These are phyloP conservation scores for Cosmopolites sordidus DNA, from an alignment of 2,888 invertebrate species.

Conservation along the genomic window DNA sequence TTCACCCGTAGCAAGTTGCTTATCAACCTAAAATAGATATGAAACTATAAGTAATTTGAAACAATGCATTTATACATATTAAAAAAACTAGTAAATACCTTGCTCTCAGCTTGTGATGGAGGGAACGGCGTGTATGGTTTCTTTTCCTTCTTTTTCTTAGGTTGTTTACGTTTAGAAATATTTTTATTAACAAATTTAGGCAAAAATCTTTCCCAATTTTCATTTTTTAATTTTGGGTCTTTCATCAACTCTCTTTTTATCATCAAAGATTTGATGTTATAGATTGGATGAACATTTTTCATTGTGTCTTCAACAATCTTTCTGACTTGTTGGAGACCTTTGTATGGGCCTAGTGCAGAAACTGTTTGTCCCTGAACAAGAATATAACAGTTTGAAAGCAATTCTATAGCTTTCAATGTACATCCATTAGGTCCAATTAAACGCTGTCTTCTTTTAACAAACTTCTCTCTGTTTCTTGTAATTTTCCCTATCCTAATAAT, in stretches of 20 bases:
- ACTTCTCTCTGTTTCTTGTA: conserved; percentile 87
- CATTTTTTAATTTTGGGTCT: conserved; percentile 85
- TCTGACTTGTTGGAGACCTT: conserved; percentile 80
- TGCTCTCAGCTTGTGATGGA: conserved; percentile 87
- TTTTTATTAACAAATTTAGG: conserved; percentile 89
- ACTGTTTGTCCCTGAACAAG: conserved; percentile 97
- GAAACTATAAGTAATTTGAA: not conserved
- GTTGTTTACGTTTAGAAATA: conserved; percentile 81
- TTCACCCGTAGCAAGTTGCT: conserved; percentile 90
- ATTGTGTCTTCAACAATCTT: conserved; percentile 94
- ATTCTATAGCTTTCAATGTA: conserved; percentile 93
- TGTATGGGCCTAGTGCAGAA: conserved; percentile 91
- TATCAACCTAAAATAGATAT: conserved; percentile 60
- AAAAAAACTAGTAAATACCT: conserved; percentile 49
- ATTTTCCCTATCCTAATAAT: conserved; percentile 93
- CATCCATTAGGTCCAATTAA: conserved; percentile 97
- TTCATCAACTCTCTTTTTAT: conserved; percentile 93
- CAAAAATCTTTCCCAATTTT: conserved; percentile 95
- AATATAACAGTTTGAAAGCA: conserved; percentile 94
- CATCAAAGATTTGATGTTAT: conserved; percentile 96
- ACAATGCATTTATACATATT: too few relatives aligned
- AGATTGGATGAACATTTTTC: conserved; percentile 98
- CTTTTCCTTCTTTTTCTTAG: conserved; percentile 83
- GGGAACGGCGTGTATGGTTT: conserved; percentile 97
- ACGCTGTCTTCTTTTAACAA: conserved; percentile 89